Base-by-base conservation (phyloP, 2,888 invertebrate genomes). In the Anarsia innoxiella region DNA sequence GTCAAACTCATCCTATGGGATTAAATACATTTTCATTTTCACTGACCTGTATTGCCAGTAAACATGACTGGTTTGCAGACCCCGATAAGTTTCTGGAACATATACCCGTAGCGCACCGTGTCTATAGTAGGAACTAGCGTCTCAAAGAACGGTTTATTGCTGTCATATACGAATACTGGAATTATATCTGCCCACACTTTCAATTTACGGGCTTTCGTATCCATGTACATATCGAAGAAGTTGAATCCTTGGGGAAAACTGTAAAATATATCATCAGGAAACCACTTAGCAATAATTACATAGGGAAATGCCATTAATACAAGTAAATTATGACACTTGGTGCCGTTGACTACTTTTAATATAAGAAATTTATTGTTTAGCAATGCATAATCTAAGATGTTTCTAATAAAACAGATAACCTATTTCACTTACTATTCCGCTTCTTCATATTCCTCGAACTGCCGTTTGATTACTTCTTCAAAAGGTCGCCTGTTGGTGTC, bases 41-140 rank as follows among this genome's bases (percentile, higher is more conserved):
- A 39, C 50, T 48, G 53, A 91, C 91, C 94, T 32, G 95, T 95
- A 30, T 89, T 90, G n/a, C 96, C 96, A n/a, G 95, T 95, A 47
- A 93, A 91, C 72, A 97, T 88, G 5, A 96, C 94, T 0, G 96
- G 92, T 52, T 91, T 90, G 19, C 90, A 88, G 1, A 89, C 87
- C 5, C 88, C 76, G 10, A 96, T 84, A 8, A 96, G 78, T 53
- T 92, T 89, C 53, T 93, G 90, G 79, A 93, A 89, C 27, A 95
- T 70, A 61, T 90, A 94, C 38, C 95, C 94, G 61, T 92, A 96
- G 51, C 95, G 88, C 0, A 95, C 92, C 0, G 96, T 96, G 59
- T 96, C 96, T n/a, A 91, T 88, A 0, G 96, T 96, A 0, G 96
- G 96, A 5, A 96, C 96, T 5, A 95, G 83, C 62, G 94, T 93